phyloP scores from a whole-genome alignment of 2,888 invertebrate genomes.

The Nematopogon swammerdamellus region DNA sequence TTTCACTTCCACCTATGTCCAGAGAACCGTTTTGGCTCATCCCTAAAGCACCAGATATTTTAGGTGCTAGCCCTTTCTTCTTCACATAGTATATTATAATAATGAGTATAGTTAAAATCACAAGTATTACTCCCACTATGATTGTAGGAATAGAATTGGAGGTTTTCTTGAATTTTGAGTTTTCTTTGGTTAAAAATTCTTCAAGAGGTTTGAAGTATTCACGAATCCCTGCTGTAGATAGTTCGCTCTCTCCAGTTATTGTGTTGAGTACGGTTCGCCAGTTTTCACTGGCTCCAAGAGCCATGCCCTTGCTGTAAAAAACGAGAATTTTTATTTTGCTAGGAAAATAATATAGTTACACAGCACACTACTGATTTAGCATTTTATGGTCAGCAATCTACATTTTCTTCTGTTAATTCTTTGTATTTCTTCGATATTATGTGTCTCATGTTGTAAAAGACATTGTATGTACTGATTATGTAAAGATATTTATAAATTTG shows the following conservation, averaged over 20 bases:
- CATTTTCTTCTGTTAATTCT: too few species aligned
- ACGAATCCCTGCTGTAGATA: slow-evolving; percentile 37
- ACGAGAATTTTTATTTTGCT: too few species aligned
- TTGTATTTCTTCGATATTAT: too few species aligned
- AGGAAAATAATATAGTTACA: too few species aligned
- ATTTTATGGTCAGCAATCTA: too few species aligned
- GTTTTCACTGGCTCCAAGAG: slow-evolving; percentile 40
- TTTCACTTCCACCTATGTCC: slow-evolving; percentile 39
- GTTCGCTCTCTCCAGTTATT: slow-evolving; percentile 39
- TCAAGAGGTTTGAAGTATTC: slow-evolving; percentile 33
- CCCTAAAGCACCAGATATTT: slow-evolving; percentile 32
- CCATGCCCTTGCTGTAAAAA: slow-evolving; percentile 39
- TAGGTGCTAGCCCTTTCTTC: slow-evolving; percentile 28
- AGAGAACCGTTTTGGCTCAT: slow-evolving; percentile 43
- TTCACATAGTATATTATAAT: slow-evolving; percentile 38
- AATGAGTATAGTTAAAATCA: slow-evolving; percentile 31
- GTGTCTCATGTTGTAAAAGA: too few species aligned
- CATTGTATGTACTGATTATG: too few species aligned
- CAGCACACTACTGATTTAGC: too few species aligned
- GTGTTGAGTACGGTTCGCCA: slow-evolving; percentile 38
- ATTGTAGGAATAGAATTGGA: slow-evolving; percentile 27
- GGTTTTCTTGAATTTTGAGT: slow-evolving; percentile 21
- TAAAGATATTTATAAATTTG: too few species aligned
- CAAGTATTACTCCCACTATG: slow-evolving; percentile 33
- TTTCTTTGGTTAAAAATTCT: slow-evolving; percentile 30